These are phyloP conservation scores for Tuta absoluta DNA, from an alignment of 2,888 invertebrate genomes.

Conservation along the genomic window DNA sequence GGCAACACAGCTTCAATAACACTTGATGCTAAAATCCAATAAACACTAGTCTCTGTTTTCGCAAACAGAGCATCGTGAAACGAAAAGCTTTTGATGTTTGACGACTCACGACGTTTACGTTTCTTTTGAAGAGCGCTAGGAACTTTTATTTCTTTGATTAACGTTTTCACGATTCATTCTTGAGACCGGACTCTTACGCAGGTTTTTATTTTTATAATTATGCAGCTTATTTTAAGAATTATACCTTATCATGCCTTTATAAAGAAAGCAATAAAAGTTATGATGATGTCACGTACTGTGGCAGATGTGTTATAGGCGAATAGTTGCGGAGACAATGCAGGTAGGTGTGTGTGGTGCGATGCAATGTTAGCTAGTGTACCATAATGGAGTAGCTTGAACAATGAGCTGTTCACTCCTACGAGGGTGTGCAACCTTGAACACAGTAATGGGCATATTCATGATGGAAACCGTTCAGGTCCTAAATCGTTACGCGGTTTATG, in stretches of 20 bases:
- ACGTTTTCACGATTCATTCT: conserved; percentile 7
- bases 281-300: conserved; percentile 6
- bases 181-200: conserved; percentile 11
- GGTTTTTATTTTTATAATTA: conserved; percentile 2
- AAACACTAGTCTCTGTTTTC: conserved; percentile 37
- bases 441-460: conserved; percentile 40
- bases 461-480: conserved; percentile 53
- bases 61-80: conserved; percentile 38
- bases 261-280: conserved; percentile 3
- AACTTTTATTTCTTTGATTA: conserved; percentile 25
- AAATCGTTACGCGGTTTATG: conserved; percentile 59
- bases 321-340: conserved; percentile 4
- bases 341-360: not conserved
- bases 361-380: not conserved
- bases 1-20: conserved; percentile 36
- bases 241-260: not conserved
- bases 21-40: not conserved
- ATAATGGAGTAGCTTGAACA: conserved; percentile 12
- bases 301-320: not conserved
- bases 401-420: conserved; percentile 21
- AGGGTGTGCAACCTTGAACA: conserved; percentile 43
- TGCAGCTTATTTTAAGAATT: not conserved
- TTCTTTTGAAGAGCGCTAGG: conserved; percentile 27
- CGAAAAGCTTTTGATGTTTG: conserved; percentile 51
- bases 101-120: conserved; percentile 40